A percentile compares a stretch with the other conserved stretches of the same genome.
Evolutionary conservation across 2,113 vertebrate species (phyloP).

Genomic region (Panurus biarmicus): DNA sequence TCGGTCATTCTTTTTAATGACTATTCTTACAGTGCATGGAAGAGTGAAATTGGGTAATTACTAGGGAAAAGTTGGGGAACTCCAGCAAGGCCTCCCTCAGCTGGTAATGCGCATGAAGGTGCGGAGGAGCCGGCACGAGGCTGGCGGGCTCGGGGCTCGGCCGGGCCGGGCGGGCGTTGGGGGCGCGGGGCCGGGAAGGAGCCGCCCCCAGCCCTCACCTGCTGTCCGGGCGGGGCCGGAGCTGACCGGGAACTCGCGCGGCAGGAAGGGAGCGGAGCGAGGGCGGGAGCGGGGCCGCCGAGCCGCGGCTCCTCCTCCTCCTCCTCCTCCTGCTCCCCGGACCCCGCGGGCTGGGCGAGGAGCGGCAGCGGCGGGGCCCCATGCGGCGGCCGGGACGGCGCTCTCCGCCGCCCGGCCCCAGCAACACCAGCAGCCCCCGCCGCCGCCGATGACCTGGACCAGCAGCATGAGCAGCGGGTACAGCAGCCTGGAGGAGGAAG

Average conservation of each 20-base stretch:
- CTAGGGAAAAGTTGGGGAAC: neutral
- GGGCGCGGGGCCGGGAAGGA: neutral
- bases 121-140: neutral
- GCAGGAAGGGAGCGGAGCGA: conserved; percentile 13
- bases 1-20: neutral
- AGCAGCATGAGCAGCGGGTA: conserved; percentile 98
- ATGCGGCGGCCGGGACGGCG: conserved; percentile 34
- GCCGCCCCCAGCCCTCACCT: neutral
- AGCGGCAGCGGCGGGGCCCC: conserved; percentile 18
- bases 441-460: conserved; percentile 79
- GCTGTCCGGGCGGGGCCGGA: neutral
- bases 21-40: neutral
- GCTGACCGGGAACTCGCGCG: neutral
- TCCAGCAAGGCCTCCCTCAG: too few relatives aligned
- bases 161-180: neutral
- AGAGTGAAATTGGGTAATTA: neutral
- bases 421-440: conserved; percentile 56
- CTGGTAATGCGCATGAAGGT: fast-evolving
- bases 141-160: fast-evolving
- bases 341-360: neutral
- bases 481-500: conserved; percentile 92
- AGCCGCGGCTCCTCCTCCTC: neutral
- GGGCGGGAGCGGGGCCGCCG: neutral
- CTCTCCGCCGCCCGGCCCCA: conserved; percentile 27
- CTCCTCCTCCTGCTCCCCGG: conserved; percentile 19